A percentile compares a stretch with the other conserved stretches of the same genome.
These are phyloP conservation scores for Lypha dubia DNA, from an alignment of 2,888 invertebrate genomes.

Conservation along the genomic window DNA sequence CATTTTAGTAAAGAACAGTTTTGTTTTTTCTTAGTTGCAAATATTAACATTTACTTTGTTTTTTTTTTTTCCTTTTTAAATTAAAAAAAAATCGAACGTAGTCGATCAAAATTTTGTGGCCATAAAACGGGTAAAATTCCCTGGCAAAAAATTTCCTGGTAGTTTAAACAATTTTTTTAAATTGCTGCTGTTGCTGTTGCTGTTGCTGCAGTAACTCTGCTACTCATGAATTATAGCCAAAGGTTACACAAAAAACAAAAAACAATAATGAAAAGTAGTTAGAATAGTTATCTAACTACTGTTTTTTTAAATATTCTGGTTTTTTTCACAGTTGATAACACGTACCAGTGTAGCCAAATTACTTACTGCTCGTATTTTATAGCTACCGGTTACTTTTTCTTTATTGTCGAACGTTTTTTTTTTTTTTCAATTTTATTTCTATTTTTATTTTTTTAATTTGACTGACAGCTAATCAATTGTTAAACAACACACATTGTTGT, in stretches of 20 bases:
- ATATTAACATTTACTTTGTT: background rate
- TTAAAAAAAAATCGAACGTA: background rate
- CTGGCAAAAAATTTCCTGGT: background rate
- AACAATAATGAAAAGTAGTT: background rate
- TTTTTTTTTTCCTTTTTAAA: background rate
- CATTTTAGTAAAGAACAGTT: conserved; percentile 15
- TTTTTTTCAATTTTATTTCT: background rate
- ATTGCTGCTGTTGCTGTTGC: background rate
- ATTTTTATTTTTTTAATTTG: conserved; percentile 14
- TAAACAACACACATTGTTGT: conserved; percentile 26
- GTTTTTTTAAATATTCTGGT: background rate
- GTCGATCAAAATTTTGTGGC: background rate
- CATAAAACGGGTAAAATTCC: background rate
- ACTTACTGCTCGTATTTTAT: conserved; percentile 17
- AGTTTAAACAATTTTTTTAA: background rate
- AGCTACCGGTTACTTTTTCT: conserved; percentile 45
- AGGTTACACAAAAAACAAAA: background rate
- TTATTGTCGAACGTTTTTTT: background rate
- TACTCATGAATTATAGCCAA: background rate
- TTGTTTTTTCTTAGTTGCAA: background rate
- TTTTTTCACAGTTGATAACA: background rate
- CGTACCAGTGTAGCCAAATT: background rate
- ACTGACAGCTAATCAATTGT: conserved; percentile 48
- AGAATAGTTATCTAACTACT: conserved; percentile 11
- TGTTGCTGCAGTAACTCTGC: background rate